Conservation (phyloP, 2,888 invertebrate genomes). For the Oscheius onirici region DNA sequence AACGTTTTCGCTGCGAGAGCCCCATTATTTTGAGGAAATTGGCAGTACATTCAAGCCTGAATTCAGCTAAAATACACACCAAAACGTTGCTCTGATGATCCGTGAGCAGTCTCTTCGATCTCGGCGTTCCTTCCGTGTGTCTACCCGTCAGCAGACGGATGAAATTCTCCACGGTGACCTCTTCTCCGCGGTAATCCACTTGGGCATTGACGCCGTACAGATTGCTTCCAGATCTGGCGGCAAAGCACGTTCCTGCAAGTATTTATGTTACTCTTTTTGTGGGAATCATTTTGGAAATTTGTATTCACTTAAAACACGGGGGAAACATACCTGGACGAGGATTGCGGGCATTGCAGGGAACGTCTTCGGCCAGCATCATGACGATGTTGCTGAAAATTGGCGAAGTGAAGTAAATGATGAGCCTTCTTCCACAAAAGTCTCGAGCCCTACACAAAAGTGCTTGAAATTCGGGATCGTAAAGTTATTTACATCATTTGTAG, state of each 20-base stretch:
- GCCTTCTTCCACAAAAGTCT: no score
- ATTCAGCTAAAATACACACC: constrained; percentile 32
- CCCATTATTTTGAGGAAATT: not conserved
- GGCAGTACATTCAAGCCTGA: no score
- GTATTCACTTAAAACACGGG: no score
- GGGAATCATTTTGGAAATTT: no score
- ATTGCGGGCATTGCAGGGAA: constrained; percentile 98
- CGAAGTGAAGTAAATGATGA: no score
- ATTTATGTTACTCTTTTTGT: no score
- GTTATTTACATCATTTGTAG: no score
- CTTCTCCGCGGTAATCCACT: constrained; percentile 75
- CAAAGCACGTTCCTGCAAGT: constrained; percentile 87
- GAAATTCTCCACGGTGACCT: constrained; percentile 94
- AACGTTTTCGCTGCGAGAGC: no score
- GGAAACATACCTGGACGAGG: constrained; percentile 81
- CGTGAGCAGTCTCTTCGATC: constrained; percentile 91
- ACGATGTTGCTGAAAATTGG: constrained; percentile 83
- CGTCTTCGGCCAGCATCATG: constrained; percentile 98
- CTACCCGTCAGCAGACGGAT: constrained; percentile 93
- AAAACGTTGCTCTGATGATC: constrained; percentile 96
- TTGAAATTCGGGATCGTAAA: no score
- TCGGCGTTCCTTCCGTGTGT: constrained; percentile 88
- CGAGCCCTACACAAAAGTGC: no score
- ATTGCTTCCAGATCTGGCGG: constrained; percentile 96
- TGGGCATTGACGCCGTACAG: constrained; percentile 99